Percentiles rank a stretch among this genome's conserved stretches.
phyloP scores from a whole-genome alignment of 1,140 invertebrate genomes.

The Diorhabda sublineata region DNA sequence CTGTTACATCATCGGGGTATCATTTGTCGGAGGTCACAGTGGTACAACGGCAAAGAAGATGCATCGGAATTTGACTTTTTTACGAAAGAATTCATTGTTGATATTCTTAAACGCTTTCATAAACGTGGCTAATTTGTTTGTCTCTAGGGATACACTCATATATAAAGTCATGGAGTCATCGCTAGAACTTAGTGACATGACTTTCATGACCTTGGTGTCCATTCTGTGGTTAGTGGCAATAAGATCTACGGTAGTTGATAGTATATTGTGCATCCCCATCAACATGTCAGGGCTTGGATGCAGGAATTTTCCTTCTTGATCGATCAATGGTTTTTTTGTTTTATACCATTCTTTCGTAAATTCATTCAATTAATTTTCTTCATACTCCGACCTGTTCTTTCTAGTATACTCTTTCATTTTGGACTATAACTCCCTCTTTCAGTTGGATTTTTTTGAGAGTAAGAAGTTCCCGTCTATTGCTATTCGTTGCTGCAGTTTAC shows the following conservation, averaged over 20 bases:
- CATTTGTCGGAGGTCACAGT: too few species aligned
- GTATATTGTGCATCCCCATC: constrained; percentile 24
- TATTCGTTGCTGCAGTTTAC: neutral
- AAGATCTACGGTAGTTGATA: constrained; percentile 17
- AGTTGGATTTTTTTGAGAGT: constrained; percentile 13
- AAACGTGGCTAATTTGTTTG: neutral
- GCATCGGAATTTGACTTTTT: too few species aligned
- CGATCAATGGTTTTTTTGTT: neutral
- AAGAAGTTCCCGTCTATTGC: constrained; percentile 20
- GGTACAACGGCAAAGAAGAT: too few species aligned
- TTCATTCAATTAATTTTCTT: neutral
- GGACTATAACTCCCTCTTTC: neutral
- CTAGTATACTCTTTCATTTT: constrained; percentile 17
- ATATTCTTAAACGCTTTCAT: too few species aligned
- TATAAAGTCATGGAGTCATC: constrained; percentile 23
- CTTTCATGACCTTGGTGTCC: constrained; percentile 15
- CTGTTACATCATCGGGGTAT: too few species aligned
- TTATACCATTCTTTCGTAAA: neutral
- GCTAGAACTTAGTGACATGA: constrained; percentile 21
- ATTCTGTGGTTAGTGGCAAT: constrained; percentile 18
- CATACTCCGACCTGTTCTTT: constrained; percentile 6
- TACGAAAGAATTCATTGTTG: too few species aligned
- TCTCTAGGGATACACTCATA: neutral
- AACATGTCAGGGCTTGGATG: constrained; percentile 20
- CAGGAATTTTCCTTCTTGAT: constrained; percentile 8